Base-by-base conservation (phyloP, 2,113 vertebrate species). In the Spheniscus mendiculus region DNA sequence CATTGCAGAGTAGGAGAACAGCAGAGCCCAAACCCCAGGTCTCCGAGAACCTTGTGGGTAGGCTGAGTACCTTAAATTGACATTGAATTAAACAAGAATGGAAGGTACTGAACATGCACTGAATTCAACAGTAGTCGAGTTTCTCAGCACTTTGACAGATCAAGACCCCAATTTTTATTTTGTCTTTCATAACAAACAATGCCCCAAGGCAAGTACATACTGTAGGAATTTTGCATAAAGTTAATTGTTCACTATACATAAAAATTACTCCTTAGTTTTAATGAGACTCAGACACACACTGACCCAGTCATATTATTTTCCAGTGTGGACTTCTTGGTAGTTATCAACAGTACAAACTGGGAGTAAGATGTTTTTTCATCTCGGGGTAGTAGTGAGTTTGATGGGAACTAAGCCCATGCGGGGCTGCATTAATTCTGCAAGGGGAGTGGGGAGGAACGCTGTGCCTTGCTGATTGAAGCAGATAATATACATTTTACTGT, bases 161-260 rank as follows among this genome's bases (percentile, higher is more conserved):
- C 90, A 78, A 96, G 93, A 92, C 67, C 84, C 93, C 94, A 62
- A 74, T 89, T 89, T 96, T 74, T 78, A 90, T 82, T 92, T 77
- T 74, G 45, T 87, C 50, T 93, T 89, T 95, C 86, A 92, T 90
- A 96, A 94, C 82, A 95, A 97, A 96, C 87, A 92, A 89, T 84
- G 91, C 69, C 61, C 38, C 79, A 74, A 44, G 38, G 58, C 83
- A 94, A 95, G n/a, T 63, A 81, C 22, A 14, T 87, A 65, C 7
- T 32, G 79, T 11, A 73, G 71, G 42, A 80, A 36, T 93, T 94
- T 94, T 96, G 91, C 89, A 89, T 95, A 18, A 79, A 91, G 40
- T 95, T 97, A 96, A 95, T 93, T 97, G 89, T 95, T 95, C 58
- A 55, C 36, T 72, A 49, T 49, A 89, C 90, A 89, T 87, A 92